Evolutionary conservation across 92 coral and sea anemone species (phyloP), one percentile per base, ranked within the genome.

Genomic region (Micromussa lordhowensis): DNA sequence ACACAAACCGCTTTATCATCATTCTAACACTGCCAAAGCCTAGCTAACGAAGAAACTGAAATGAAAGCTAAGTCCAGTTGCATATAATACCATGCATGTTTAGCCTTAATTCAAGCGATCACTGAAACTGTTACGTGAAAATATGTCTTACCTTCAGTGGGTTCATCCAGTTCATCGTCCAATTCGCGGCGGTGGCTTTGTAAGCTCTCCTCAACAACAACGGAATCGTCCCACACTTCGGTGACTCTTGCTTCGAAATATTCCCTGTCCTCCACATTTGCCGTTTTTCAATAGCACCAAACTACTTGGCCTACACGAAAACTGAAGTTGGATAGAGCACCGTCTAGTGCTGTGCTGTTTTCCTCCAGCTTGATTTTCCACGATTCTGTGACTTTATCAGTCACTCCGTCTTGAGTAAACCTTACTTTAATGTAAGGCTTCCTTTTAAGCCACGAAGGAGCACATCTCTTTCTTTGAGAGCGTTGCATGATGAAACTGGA

Each of bases 251-350:
- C 81, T 61, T 88, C 68, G 59, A 88, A 88, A 40, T 81, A 88
- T 11, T 16, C 30, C n/a, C 75, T 88, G 59, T 82, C 82, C 73
- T 53, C 61, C 34, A 48, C 90, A 77, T 83, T 32, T 29, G 64
- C 53, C 4, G 88, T 89, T 35, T 89, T 77, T 83, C 83, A 89
- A 75, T 89, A 83, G 80, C 89, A 83, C 89, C 83, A 89, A 28
- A 89, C 85, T 63, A n/a, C 32, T 32, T 89, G 77, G 51, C 89
- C 92, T 4, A 77, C 80, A 30, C 14, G 26, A 53, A 89, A 83
- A 58, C 55, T 28, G 70, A 74, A 64, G 68, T 84, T 78, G 17
- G 88, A 15, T 14, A 89, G 83, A 63, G 80, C 48, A 58, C 86
- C 89, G 17, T 35, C 30, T 72, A 77, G 40, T 44, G 77, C n/a